Percentiles rank a stretch among this genome's conserved stretches.
These are phyloP conservation scores for Venustaconcha ellipsiformis DNA, from an alignment of 1,140 invertebrate species.

Conservation along the genomic window DNA sequence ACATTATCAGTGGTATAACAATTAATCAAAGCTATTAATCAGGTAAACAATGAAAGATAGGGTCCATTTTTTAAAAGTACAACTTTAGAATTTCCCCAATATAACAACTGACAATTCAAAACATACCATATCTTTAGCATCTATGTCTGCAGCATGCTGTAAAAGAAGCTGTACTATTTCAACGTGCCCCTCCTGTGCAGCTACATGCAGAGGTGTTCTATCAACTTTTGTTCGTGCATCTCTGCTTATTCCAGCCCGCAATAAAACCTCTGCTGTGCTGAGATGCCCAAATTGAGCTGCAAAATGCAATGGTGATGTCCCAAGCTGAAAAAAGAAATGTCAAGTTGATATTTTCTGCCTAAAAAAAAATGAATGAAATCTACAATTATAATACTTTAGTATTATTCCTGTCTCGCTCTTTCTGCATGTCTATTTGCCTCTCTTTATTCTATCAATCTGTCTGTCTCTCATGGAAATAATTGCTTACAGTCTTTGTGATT, in stretches of 20 bases:
- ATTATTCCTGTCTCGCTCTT: too few relatives aligned
- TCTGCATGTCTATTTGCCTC: too few relatives aligned
- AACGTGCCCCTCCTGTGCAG: constrained; percentile 86
- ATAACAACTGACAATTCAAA: background rate
- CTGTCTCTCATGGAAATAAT: too few relatives aligned
- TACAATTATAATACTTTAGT: background rate
- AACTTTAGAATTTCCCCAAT: too few relatives aligned
- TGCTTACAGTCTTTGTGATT: too few relatives aligned
- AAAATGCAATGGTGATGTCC: constrained; percentile 89
- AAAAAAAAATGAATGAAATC: background rate
- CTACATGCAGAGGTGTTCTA: constrained; percentile 89
- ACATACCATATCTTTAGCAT: constrained; percentile 86
- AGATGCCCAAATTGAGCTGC: constrained; percentile 86
- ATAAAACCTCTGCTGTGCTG: constrained; percentile 84
- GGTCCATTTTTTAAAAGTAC: background rate
- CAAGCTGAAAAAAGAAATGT: constrained; percentile 74
- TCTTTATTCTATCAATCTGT: too few relatives aligned
- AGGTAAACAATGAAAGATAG: background rate
- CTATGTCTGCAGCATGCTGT: constrained; percentile 81
- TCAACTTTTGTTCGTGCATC: constrained; percentile 94
- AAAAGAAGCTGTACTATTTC: constrained; percentile 83
- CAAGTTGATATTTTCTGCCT: background rate
- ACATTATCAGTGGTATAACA: background rate
- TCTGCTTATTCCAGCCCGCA: constrained; percentile 86
- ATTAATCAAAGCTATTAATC: background rate